These are phyloP conservation scores for Myoxocephalus aenaeus DNA, from an alignment of 2,797 vertebrate genomes.

Conservation along the genomic window DNA sequence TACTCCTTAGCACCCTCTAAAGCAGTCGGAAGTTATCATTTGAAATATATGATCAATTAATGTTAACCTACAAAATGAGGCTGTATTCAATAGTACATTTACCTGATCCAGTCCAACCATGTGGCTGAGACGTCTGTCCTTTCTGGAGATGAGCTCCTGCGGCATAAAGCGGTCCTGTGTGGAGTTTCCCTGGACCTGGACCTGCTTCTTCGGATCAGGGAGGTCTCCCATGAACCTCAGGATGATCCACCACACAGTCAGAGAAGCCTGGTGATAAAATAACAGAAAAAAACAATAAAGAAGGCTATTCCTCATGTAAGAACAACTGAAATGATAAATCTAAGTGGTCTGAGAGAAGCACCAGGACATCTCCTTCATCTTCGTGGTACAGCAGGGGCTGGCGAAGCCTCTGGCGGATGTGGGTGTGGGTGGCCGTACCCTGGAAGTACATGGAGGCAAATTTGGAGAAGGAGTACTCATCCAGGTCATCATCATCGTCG, in stretches of 20 bases:
- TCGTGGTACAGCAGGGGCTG: constrained; percentile 94
- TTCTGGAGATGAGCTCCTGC: constrained; percentile 73
- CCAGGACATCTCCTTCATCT: constrained; percentile 88
- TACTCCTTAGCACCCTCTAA: constrained; percentile 78
- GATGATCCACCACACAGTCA: constrained; percentile 93
- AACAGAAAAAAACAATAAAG: not conserved
- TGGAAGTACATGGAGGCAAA: constrained; percentile 97
- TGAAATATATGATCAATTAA: not conserved
- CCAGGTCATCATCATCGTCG: constrained; percentile 84
- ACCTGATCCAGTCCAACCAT: constrained; percentile 85
- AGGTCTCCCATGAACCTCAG: constrained; percentile 98
- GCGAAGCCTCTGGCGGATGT: constrained; percentile 86
- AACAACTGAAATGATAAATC: not conserved
- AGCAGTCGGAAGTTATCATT: not conserved
- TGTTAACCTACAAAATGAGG: not conserved
- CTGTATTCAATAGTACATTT: not conserved
- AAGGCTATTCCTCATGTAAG: not conserved
- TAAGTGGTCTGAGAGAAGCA: constrained; percentile 66
- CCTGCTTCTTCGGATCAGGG: constrained; percentile 87
- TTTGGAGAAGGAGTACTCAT: constrained; percentile 92
- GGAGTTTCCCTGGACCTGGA: constrained; percentile 52
- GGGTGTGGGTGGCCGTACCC: constrained; percentile 86
- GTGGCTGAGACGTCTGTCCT: constrained; percentile 81
- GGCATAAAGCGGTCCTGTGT: constrained; percentile 61
- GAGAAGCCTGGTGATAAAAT: constrained; percentile 84